Conservation (phyloP, 2,113 vertebrate species). For the Paradoxurus hermaphroditus region DNA sequence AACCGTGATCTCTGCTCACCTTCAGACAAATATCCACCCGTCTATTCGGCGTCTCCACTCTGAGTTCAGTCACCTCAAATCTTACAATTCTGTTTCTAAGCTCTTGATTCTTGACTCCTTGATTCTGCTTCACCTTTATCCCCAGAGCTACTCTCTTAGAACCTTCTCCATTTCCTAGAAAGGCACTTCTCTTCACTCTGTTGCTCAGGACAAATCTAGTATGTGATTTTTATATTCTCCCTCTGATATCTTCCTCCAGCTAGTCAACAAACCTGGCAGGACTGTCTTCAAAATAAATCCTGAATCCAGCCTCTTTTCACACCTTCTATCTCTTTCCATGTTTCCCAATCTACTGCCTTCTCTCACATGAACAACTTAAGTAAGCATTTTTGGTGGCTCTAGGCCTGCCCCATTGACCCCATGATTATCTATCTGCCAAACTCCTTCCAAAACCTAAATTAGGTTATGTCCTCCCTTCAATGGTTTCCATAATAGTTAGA, state of each 20-base stretch:
- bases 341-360: not conserved
- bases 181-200: not conserved
- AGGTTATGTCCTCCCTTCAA: not conserved
- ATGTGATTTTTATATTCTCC: not conserved
- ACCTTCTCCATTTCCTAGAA: not conserved
- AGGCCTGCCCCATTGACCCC: not conserved
- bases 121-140: too few relatives aligned
- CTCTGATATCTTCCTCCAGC: not conserved
- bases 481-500: not conserved
- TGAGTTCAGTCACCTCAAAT: not conserved
- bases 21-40: not conserved
- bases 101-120: not conserved
- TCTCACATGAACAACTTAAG: not conserved
- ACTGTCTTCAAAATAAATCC: not conserved
- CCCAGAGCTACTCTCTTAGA: not conserved
- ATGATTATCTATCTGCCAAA: not conserved
- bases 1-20: not conserved
- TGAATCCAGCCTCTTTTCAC: not conserved
- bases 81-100: not conserved
- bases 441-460: not conserved
- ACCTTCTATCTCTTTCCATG: not conserved
- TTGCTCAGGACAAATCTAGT: not conserved
- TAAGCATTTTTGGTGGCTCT: not conserved
- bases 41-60: not conserved
- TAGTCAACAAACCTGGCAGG: not conserved